Conservation (phyloP, 2,888 invertebrate species). For the Rhopalosiphum nymphaeae region DNA sequence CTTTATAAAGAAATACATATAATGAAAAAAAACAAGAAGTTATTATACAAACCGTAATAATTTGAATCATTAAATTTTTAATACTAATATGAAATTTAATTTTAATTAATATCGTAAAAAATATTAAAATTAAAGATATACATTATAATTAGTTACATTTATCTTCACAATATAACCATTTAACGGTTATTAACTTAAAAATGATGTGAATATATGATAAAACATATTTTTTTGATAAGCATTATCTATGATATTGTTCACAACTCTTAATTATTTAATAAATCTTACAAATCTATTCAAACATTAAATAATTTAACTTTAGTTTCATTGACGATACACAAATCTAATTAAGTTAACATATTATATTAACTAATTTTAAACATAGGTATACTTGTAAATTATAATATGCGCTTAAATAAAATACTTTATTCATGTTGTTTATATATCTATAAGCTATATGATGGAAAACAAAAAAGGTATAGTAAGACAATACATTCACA, state of each 20-base stretch:
- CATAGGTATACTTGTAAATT: background rate
- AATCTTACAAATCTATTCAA: background rate
- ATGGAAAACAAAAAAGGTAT: background rate
- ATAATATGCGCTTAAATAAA: background rate
- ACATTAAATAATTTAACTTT: background rate
- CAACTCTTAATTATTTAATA: background rate
- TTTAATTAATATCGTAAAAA: background rate
- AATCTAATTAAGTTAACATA: too few relatives aligned
- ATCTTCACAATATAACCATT: background rate
- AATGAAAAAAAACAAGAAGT: background rate
- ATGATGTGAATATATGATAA: background rate
- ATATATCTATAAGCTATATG: background rate
- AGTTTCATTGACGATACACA: background rate
- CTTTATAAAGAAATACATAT: background rate
- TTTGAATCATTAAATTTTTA: background rate
- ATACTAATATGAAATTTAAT: background rate
- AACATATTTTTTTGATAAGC: background rate
- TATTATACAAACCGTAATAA: background rate
- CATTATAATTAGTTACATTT: background rate
- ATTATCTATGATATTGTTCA: background rate
- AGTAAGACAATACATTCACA: background rate
- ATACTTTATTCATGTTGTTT: background rate
- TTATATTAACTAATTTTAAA: too few relatives aligned
- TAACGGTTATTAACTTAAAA: too few relatives aligned
- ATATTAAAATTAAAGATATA: background rate